Evolutionary conservation across 2,797 vertebrate genomes (phyloP), one percentile per base, ranked within the genome.

Genomic region (Mormyrops attenuatus): DNA sequence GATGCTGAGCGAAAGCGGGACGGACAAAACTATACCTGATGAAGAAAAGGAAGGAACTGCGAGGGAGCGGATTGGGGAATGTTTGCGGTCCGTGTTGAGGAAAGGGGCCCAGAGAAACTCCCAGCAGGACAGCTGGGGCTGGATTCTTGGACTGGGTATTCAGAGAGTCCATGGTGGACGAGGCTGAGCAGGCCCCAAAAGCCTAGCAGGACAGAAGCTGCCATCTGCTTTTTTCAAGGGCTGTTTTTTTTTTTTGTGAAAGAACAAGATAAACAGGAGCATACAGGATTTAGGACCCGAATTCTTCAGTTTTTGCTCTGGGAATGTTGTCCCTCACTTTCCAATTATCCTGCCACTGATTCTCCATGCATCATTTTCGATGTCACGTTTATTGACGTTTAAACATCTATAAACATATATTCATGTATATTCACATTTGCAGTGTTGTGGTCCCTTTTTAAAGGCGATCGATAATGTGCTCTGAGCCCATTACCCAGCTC

Each of bases 311-410:
- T 41, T 93, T 91, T 91, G 90, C 92, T 93, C 88, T 89, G 77
- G 91, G 92, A 93, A 94, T 92, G 92, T 90, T 86, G 90, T 92
- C 90, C 91, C 63, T 69, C 93, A 93, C 92, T 91, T 90, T 87
- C 90, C 94, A 94, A 94, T 95, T 95, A 93, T 92, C 92, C 93
- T 89, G 85, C 89, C 92, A 92, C 91, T 91, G 92, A 94, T 91
- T 92, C 92, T 92, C 88, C 41, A 73, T 57, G 86, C 82, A 69
- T 20, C 87, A 88, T n/a, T 63, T 63, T 88, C 87, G 69, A 85
- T 84, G 30, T 57, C 52, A 53, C 53, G 41, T 60, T 87, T 87
- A 41, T 52, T 52, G 49, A 82, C 41, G 20, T 47, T 82, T 47
- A 82, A 82, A 82, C 41, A 82, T 47, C 41, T 47, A 82, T 82